A percentile compares a stretch with the other conserved stretches of the same genome.
phyloP scores from a whole-genome alignment of 2,888 invertebrate species.

The Himalopsyche tibetana region DNA sequence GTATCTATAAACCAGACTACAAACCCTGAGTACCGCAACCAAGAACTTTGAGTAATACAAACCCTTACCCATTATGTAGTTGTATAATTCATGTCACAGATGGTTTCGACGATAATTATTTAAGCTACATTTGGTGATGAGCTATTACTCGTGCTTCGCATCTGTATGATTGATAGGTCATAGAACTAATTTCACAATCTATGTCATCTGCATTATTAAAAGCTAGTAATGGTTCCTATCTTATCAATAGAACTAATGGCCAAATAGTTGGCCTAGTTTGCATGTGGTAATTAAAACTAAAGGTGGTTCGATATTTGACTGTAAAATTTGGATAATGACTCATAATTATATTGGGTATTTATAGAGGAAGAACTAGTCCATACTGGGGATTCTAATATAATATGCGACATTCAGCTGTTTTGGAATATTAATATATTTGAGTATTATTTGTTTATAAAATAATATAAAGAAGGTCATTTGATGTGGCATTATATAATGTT shows the following conservation, averaged over 20 bases:
- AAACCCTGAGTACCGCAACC: slow-evolving; percentile 20
- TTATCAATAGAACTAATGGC: neutral
- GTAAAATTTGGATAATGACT: too few species aligned
- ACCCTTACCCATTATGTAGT: slow-evolving; percentile 20
- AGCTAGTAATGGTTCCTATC: neutral
- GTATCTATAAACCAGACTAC: slow-evolving; percentile 10
- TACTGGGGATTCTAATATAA: too few species aligned
- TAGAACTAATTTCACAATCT: slow-evolving; percentile 2
- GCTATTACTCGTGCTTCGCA: neutral
- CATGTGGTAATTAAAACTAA: neutral
- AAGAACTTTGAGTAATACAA: slow-evolving; percentile 16
- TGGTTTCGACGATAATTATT: slow-evolving; percentile 27
- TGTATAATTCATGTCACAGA: slow-evolving; percentile 34
- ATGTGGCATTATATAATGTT: too few species aligned
- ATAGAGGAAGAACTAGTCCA: too few species aligned
- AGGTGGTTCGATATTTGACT: too few species aligned
- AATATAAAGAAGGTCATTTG: too few species aligned
- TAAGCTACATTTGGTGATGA: slow-evolving; percentile 26
- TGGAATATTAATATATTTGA: too few species aligned
- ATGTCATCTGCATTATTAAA: slow-evolving; percentile 9
- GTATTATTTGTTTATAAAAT: too few species aligned
- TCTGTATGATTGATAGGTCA: slow-evolving; percentile 12
- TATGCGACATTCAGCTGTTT: too few species aligned
- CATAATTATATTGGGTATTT: too few species aligned
- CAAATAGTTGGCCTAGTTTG: neutral